Evolutionary conservation across 1,140 invertebrate species (phyloP), one percentile per base, ranked within the genome.

Genomic region (Calycopis cecrops): DNA sequence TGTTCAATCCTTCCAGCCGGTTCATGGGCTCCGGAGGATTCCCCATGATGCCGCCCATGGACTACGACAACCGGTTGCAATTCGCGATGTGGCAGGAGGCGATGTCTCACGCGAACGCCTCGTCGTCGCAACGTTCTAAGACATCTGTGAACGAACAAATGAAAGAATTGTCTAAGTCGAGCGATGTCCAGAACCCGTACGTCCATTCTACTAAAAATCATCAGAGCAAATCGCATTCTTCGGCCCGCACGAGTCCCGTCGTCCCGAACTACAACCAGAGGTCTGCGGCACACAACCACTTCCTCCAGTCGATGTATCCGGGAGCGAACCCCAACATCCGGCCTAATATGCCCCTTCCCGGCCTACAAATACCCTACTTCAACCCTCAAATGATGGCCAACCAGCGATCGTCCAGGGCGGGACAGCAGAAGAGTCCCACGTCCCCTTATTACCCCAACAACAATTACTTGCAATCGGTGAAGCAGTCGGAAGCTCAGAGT

Each of bases 41-140:
- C 48, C 85, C 88, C 0, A 76, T 87, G 65, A 85, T 88, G 69
- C 82, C 88, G 4, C 79, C 84, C 4, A 69, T 86, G 68, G 89
- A 90, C 71, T 92, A 88, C 67, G 89, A 87, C 14, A 92, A 88
- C 69, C 89, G 90, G 14, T 74, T 92, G 57, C 92, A 93, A 70
- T 76, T 92, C 52, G 89, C 90, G 0, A 89, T 92, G 84, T 92
- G 92, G 91, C 92, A 93, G 61, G 91, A 93, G 69, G 88, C 89
- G 1, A 88, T 92, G 83, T 73, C 85, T 11, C 88, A 90, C 55
- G 85, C 88, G 28, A 88, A 88, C 53, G 75, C 85, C 17, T 65
- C 89, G 9, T 69, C 78, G 9, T 67, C 87, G 11, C 82, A 85
- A 28, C 69, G 85, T 55, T 62, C 64, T 33, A 85, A 75, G 67